These are phyloP conservation scores for Platycercus adscitus DNA, from an alignment of 2,113 vertebrate genomes.

Conservation along the genomic window DNA sequence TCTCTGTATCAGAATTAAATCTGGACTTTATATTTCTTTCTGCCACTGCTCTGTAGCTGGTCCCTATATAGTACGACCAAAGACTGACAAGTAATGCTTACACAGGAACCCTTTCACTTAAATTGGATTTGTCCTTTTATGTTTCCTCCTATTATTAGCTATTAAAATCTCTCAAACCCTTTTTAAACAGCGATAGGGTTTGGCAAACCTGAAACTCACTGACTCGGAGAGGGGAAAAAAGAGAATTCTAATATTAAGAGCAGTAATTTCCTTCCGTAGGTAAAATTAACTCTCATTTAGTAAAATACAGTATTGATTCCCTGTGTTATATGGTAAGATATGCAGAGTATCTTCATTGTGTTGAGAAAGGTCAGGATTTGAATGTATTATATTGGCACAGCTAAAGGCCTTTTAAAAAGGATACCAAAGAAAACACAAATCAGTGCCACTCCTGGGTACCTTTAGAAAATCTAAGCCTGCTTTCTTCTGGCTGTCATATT, in stretches of 20 bases:
- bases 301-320: constrained; percentile 77
- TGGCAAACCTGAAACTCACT: constrained; percentile 61
- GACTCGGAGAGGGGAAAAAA: not conserved
- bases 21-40: constrained; percentile 99
- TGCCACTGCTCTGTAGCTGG: constrained; percentile 86
- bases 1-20: constrained; percentile 99
- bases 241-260: constrained; percentile 35
- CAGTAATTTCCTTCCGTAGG: constrained; percentile 55
- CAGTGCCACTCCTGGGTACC: not conserved
- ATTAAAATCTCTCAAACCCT: constrained; percentile 86
- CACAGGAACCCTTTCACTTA: constrained; percentile 81
- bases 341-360: constrained; percentile 64
- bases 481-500: constrained; percentile 51
- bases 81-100: constrained; percentile 93
- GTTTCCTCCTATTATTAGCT: constrained; percentile 84
- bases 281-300: constrained; percentile 75
- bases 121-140: constrained; percentile 84
- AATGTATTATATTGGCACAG: constrained; percentile 35
- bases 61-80: constrained; percentile 88
- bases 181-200: constrained; percentile 71
- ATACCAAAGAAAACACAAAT: constrained; percentile 21
- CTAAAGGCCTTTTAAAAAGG: constrained; percentile 36
- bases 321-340: constrained; percentile 27
- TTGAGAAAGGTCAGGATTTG: constrained; percentile 60
- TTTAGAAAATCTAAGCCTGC: not conserved